These are phyloP conservation scores for Phoebastria nigripes DNA, from an alignment of 2,797 vertebrate genomes.

Conservation along the genomic window DNA sequence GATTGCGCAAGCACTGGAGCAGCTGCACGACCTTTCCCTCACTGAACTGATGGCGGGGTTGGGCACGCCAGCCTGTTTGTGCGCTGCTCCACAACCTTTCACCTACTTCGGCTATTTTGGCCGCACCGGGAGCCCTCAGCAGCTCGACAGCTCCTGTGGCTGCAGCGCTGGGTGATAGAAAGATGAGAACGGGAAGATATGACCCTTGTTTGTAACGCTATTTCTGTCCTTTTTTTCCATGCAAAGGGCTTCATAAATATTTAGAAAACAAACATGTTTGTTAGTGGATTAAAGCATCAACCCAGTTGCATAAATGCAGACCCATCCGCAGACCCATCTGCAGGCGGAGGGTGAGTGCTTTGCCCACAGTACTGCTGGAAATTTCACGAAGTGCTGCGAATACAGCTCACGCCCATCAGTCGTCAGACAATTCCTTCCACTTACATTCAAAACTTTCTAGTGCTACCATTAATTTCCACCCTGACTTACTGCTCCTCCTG, in stretches of 20 bases:
- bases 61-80: conserved; percentile 13
- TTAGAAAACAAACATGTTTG: background rate
- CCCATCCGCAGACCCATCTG: background rate
- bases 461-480: background rate
- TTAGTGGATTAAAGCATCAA: background rate
- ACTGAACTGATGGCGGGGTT: background rate
- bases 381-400: accelerated
- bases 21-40: conserved; percentile 63
- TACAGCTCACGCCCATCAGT: background rate
- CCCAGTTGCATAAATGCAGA: background rate
- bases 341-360: accelerated
- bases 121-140: background rate
- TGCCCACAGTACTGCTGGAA: background rate
- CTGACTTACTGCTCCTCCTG: background rate
- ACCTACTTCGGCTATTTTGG: conserved; percentile 66
- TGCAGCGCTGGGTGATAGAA: background rate
- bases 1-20: background rate
- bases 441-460: background rate
- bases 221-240: conserved; percentile 7
- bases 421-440: background rate
- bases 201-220: conserved; percentile 1
- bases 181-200: background rate
- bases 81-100: conserved; percentile 59
- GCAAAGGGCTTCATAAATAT: background rate
- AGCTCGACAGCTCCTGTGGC: background rate